Base-by-base conservation (phyloP, 1,140 invertebrate species). In the Phocides pigmalion region DNA sequence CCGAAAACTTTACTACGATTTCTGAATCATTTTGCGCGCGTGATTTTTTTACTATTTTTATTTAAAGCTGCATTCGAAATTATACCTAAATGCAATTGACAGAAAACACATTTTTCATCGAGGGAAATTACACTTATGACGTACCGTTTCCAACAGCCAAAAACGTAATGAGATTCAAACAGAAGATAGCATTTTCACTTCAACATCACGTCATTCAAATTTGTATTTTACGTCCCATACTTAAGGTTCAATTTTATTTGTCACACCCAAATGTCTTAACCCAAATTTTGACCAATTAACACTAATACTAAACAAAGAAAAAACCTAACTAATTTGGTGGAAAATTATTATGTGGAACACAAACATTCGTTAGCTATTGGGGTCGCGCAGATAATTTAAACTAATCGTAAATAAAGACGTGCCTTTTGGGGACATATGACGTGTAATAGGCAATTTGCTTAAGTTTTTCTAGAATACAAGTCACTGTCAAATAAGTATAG, bases 211-310 rank as follows among this genome's bases (percentile, higher is more conserved):
- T 54, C 42, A 64, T 51, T 61, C 16, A 8, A 56, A 47, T 47
- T 22, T 68, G 28, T 17, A 42, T 59, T 61, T 44, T 54, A 58
- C 35, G 14, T 5, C 9, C 0, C n/a, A 14, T 20, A n/a, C 41
- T 51, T 58, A 58, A 25, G 20, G 32, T 56, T 11, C 16, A 16
- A 12, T 62, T 49, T 62, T 5, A 35, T 39, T 39, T 35, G n/a
- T 9, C 8, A 15, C 15, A 12, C 6, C 12, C 61, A 5, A 25
- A 11, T 49, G 44, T 66, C 54, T 66, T 76, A 76, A 75, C 79
- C 81, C 62, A 84, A 75, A 75, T 84, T 70, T 62, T 59, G 58
- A 47, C 44, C 73, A 77, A 84, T 83, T 83, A 81, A 80, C 77
- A 79, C 71, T 47, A 71, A 77, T 81, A 41, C 20, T 16, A 39